A percentile compares a stretch with the other conserved stretches of the same genome.
Conservation (phyloP, 1,140 invertebrate species). For the Drosophila pseudoobscura region DNA sequence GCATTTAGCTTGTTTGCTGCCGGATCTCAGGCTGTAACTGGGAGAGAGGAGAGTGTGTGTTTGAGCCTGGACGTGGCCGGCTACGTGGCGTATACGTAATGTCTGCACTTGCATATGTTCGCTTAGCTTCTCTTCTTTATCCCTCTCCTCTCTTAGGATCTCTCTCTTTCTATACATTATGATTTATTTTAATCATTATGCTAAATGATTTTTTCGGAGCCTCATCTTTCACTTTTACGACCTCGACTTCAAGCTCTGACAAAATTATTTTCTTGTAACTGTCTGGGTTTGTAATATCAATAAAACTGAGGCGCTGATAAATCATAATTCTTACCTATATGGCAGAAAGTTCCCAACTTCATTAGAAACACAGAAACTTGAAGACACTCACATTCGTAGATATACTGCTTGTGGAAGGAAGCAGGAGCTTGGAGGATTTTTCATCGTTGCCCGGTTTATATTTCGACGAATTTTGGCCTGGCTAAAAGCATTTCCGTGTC, state of each 20-base stretch:
- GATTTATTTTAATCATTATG: constrained; percentile 82
- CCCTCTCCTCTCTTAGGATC: not conserved
- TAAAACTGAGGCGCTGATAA: constrained; percentile 36
- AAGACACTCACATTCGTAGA: constrained; percentile 4
- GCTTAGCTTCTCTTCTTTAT: constrained; percentile 21
- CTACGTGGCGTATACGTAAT: constrained; percentile 76
- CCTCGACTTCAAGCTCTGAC: constrained; percentile 41
- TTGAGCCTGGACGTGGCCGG: constrained; percentile 55
- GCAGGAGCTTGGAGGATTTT: too few species aligned
- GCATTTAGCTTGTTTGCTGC: constrained; percentile 69
- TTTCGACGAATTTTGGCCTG: constrained; percentile 36
- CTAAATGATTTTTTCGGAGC: constrained; percentile 71
- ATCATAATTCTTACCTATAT: constrained; percentile 17
- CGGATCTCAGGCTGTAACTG: constrained; percentile 9
- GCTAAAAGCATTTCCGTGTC: constrained; percentile 77
- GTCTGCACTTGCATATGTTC: constrained; percentile 49
- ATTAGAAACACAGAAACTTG: constrained; percentile 32
- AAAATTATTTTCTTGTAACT: constrained; percentile 64
- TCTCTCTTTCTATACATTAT: constrained; percentile 54
- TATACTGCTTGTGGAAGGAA: not conserved
- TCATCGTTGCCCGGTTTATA: constrained; percentile 16
- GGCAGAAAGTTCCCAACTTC: not conserved
- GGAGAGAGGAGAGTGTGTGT: not conserved
- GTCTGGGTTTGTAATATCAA: constrained; percentile 46
- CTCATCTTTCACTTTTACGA: constrained; percentile 68